Base-by-base conservation (phyloP, 2,888 invertebrate genomes). In the Imbricaverruca yamaguchii region DNA sequence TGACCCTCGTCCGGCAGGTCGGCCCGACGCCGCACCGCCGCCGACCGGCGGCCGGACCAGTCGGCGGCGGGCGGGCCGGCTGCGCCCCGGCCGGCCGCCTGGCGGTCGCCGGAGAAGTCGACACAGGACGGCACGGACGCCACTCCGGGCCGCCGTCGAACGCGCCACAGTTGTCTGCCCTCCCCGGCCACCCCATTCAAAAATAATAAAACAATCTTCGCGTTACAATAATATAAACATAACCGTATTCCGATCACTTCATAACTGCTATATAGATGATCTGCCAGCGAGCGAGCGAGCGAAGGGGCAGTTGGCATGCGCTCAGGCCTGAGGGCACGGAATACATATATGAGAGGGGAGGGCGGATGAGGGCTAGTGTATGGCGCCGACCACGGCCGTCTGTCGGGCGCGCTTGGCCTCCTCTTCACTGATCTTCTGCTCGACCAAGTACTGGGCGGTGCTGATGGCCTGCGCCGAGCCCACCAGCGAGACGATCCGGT, bases 371-470 rank as follows among this genome's bases (percentile, higher is more conserved):
- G 63, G 18, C 63, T 18, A 63, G 63, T 63, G 18, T 15, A 21
- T 13, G 18, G 18, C 63, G 18, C 63, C 63, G 18, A 18, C 18
- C 18, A 63, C 8, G 21, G 63, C 8, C 8, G 18, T 63, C 63
- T 21, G 18, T 1, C 63, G 63, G 6, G 63, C 63, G 2, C 63
- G 21, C 63, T 21, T 13, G 63, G 63, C 18, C 63, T 21, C 97
- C 91, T 97, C 97, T 90, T 97, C 96, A 89, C 92, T 92, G 89
- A 97, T 95, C 90, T 95, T 94, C 90, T 96, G 96, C 90, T 97
- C 95, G 90, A 97, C 97, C 89, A 97, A 92, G 91, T 92, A 95
- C 89, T 95, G 94, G 88, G 97, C 97, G 89, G 93, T 93, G 88
- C 91, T 91, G 89, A 97, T 96, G 89, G 95, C 93, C 89, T 92